These are phyloP conservation scores for Sebastes itinus DNA, from an alignment of 2,797 vertebrate species.

Conservation along the genomic window DNA sequence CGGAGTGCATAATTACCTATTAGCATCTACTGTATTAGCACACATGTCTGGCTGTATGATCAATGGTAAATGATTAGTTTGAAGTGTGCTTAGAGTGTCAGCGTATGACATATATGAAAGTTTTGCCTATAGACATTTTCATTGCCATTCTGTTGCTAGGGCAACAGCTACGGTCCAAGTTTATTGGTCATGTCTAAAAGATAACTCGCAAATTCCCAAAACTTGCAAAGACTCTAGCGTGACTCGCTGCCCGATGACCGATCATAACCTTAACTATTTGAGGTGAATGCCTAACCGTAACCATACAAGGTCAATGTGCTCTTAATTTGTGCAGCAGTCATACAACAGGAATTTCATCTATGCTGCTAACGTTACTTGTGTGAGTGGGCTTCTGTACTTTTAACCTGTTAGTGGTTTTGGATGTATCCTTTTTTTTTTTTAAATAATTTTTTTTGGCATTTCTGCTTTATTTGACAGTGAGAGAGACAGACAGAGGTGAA, in stretches of 20 bases:
- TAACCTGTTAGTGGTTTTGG: background rate
- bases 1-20: background rate
- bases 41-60: background rate
- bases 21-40: background rate
- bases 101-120: background rate
- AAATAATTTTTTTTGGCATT: too few species aligned
- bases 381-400: background rate
- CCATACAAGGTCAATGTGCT: background rate
- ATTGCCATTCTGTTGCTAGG: background rate
- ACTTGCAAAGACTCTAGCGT: accelerated
- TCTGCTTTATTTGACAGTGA: too few species aligned
- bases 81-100: accelerated
- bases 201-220: too few species aligned
- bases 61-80: too few species aligned
- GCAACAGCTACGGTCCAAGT: too few species aligned
- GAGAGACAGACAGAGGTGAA: too few species aligned
- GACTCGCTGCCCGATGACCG: too few species aligned
- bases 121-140: background rate
- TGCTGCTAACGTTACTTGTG: background rate
- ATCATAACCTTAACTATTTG: accelerated
- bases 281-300: accelerated
- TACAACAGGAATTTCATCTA: background rate
- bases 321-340: background rate
- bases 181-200: too few species aligned
- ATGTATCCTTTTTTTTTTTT: background rate